These are phyloP conservation scores for Coregonus clupeaformis DNA, from an alignment of 2,113 vertebrate species.

Conservation along the genomic window DNA sequence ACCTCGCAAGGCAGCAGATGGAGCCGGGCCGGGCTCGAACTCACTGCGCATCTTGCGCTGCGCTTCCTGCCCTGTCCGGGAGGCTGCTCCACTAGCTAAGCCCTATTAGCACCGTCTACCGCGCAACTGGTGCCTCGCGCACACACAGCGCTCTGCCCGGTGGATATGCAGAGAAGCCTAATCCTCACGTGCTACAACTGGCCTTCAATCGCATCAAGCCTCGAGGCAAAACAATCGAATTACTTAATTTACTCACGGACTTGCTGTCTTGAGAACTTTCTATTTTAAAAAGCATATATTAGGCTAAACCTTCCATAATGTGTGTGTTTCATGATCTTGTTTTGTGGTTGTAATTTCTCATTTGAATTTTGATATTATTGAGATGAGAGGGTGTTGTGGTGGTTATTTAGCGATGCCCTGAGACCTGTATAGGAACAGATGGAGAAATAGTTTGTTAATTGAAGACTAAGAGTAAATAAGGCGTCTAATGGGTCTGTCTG, in stretches of 20 bases:
- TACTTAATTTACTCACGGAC: conserved; percentile 56
- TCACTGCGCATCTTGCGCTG: conserved; percentile 77
- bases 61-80: conserved; percentile 50
- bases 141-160: conserved; percentile 31
- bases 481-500: conserved; percentile 47
- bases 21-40: conserved; percentile 72
- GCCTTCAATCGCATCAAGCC: conserved; percentile 67
- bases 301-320: neutral
- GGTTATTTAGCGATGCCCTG: conserved; percentile 1
- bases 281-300: conserved; percentile 1
- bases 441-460: conserved; percentile 69
- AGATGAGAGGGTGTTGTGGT: neutral
- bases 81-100: conserved; percentile 59
- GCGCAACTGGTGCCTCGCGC: conserved; percentile 73
- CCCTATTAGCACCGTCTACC: conserved; percentile 66
- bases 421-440: conserved; percentile 61
- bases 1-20: conserved; percentile 77
- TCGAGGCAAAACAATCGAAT: conserved; percentile 65
- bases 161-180: conserved; percentile 44
- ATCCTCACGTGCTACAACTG: conserved; percentile 64
- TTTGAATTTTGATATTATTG: neutral
- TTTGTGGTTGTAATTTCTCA: conserved; percentile 5
- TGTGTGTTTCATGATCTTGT: neutral
- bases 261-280: conserved; percentile 64
- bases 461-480: conserved; percentile 65